A percentile compares a stretch with the other conserved stretches of the same genome.
These are phyloP conservation scores for Orycteropus afer DNA, from an alignment of 2,113 vertebrate genomes.

Conservation along the genomic window DNA sequence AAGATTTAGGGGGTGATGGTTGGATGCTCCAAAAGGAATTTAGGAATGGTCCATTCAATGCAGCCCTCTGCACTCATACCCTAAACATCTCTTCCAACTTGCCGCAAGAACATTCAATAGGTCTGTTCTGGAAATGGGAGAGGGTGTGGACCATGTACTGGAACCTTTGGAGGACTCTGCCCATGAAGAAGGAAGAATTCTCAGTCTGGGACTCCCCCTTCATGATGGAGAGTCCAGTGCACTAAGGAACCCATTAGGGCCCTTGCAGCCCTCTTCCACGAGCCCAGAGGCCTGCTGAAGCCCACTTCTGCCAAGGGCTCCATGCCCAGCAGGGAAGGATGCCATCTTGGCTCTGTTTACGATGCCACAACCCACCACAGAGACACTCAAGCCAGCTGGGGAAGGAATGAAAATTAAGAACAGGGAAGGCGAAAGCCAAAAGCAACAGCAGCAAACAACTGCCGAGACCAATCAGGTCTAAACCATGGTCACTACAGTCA, in stretches of 20 bases:
- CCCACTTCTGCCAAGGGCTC: neutral
- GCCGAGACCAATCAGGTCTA: neutral
- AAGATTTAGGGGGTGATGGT: neutral
- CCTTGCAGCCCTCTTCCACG: too few relatives aligned
- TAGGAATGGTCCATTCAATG: neutral
- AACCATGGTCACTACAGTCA: neutral
- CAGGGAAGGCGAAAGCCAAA: neutral
- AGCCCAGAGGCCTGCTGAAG: neutral
- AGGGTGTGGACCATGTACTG: accelerated
- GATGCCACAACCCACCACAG: neutral
- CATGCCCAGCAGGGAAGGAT: neutral
- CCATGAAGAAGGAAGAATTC: neutral
- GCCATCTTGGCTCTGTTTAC: neutral
- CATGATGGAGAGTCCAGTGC: neutral
- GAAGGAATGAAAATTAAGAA: neutral
- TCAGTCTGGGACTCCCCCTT: neutral
- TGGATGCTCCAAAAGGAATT: neutral
- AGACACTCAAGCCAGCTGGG: neutral
- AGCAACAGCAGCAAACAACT: neutral
- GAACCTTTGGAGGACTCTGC: neutral
- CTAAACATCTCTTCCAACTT: neutral
- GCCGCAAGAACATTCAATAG: neutral
- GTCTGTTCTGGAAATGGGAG: neutral
- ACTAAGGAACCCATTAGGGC: neutral
- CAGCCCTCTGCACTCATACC: neutral